These are phyloP conservation scores for Cliona cf. orientalis DNA, from an alignment of 37 sponge, comb jelly and placozoan genomes.

Conservation along the genomic window DNA sequence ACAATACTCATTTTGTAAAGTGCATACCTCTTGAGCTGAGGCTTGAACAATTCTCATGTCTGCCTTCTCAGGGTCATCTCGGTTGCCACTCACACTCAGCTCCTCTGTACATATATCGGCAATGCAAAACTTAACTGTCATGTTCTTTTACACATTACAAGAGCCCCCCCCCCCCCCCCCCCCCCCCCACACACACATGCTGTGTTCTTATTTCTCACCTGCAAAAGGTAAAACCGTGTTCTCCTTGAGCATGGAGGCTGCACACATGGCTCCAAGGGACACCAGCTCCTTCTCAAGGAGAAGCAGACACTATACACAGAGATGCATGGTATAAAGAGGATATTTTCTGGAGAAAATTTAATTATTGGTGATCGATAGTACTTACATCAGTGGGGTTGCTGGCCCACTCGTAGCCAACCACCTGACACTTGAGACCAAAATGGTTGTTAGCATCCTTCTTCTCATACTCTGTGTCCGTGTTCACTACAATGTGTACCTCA, in stretches of 20 bases:
- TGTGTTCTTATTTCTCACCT: too few relatives aligned
- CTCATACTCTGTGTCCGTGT: slow-evolving; percentile 91
- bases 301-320: slow-evolving; percentile 54
- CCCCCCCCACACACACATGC: too few relatives aligned
- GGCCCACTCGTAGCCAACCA: slow-evolving; percentile 89
- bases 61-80: slow-evolving; percentile 56
- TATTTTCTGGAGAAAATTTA: neutral
- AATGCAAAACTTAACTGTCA: too few relatives aligned
- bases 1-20: too few relatives aligned
- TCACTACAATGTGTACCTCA: slow-evolving; percentile 75
- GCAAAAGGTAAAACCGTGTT: slow-evolving; percentile 55
- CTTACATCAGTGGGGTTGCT: slow-evolving; percentile 50
- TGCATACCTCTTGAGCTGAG: slow-evolving; percentile 69
- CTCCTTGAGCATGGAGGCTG: slow-evolving; percentile 75
- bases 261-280: slow-evolving; percentile 74
- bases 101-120: slow-evolving; percentile 35
- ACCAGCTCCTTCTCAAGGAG: slow-evolving; percentile 88
- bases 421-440: slow-evolving; percentile 89
- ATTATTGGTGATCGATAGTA: neutral
- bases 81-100: slow-evolving; percentile 45
- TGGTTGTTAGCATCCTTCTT: slow-evolving; percentile 86
- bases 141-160: too few relatives aligned
- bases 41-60: slow-evolving; percentile 91
- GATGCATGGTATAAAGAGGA: neutral
- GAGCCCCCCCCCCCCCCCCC: too few relatives aligned